phyloP scores from a whole-genome alignment of 2,888 invertebrate genomes.

The Torymus tubicola region DNA sequence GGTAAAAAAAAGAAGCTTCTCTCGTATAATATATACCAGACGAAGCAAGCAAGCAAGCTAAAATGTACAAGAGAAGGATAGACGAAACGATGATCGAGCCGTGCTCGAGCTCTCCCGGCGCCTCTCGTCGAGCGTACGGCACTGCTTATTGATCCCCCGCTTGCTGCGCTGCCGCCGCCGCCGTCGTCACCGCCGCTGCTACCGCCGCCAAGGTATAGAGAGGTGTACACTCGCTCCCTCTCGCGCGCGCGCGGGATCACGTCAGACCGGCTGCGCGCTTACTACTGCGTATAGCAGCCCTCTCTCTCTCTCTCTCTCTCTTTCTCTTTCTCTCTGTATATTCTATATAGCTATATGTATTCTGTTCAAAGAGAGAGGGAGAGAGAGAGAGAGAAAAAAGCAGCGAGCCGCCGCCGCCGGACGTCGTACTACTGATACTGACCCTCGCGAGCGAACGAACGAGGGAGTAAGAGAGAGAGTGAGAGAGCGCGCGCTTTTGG shows the following conservation, averaged over 20 bases:
- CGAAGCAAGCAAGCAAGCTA: no score
- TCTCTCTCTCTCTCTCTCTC: no score
- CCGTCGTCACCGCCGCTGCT: not conserved
- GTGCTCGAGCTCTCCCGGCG: constrained; percentile 6
- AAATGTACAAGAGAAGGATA: no score
- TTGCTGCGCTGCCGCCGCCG: not conserved
- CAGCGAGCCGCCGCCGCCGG: not conserved
- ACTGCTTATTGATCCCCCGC: constrained; percentile 75
- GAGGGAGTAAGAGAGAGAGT: constrained; percentile 4
- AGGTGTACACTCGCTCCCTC: not conserved
- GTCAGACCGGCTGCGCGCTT: not conserved
- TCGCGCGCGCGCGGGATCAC: not conserved
- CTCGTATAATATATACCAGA: no score
- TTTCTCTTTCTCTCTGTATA: no score
- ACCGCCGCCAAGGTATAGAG: not conserved
- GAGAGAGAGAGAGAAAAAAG: not conserved
- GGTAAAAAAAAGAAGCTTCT: no score
- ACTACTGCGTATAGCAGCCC: not conserved
- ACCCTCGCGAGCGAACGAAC: not conserved
- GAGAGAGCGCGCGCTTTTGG: constrained; percentile 9
- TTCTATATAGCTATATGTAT: not conserved
- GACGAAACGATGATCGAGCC: no score
- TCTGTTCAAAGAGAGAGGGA: not conserved
- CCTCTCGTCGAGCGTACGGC: constrained; percentile 64
- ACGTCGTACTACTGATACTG: constrained; percentile 26